phyloP scores from a whole-genome alignment of 2,888 invertebrate species.

The Apamea crenata region DNA sequence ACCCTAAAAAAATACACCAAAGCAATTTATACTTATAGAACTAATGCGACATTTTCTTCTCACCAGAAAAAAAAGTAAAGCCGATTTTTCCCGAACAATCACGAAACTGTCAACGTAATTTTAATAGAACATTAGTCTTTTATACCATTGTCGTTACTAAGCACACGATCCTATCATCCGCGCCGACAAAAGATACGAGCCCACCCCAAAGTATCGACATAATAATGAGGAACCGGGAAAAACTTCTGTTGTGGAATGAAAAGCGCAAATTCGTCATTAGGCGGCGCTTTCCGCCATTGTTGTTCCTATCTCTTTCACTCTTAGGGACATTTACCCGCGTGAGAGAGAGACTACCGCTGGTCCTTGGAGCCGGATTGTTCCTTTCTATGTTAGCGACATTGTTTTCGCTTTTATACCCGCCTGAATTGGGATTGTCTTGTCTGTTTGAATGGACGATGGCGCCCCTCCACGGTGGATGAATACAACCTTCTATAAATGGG shows the following conservation, averaged over 20 bases:
- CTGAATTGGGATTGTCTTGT: slow-evolving; percentile 91
- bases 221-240: slow-evolving; percentile 90
- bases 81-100: slow-evolving; percentile 67
- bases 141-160: slow-evolving; percentile 79
- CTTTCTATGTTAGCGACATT: slow-evolving; percentile 90
- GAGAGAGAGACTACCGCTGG: slow-evolving; percentile 83
- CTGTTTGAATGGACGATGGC: slow-evolving; percentile 89
- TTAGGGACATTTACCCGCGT: slow-evolving; percentile 63
- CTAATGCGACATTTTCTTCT: slow-evolving; percentile 11
- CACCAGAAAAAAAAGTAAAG: slow-evolving; percentile 59
- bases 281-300: slow-evolving; percentile 90
- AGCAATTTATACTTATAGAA: slow-evolving; percentile 27
- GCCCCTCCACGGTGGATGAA: slow-evolving; percentile 89
- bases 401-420: slow-evolving; percentile 90
- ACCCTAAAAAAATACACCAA: slow-evolving; percentile 11
- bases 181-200: slow-evolving; percentile 83
- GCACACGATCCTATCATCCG: slow-evolving; percentile 86
- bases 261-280: slow-evolving; percentile 91
- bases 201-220: slow-evolving; percentile 88
- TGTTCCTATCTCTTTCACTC: slow-evolving; percentile 79
- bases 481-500: slow-evolving; percentile 89
- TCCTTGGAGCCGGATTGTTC: slow-evolving; percentile 90
- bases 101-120: slow-evolving; percentile 63
- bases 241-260: slow-evolving; percentile 91
- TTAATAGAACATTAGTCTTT: slow-evolving; percentile 74